These are phyloP conservation scores for Acronicta psi DNA, from an alignment of 2,888 invertebrate species.

Conservation along the genomic window DNA sequence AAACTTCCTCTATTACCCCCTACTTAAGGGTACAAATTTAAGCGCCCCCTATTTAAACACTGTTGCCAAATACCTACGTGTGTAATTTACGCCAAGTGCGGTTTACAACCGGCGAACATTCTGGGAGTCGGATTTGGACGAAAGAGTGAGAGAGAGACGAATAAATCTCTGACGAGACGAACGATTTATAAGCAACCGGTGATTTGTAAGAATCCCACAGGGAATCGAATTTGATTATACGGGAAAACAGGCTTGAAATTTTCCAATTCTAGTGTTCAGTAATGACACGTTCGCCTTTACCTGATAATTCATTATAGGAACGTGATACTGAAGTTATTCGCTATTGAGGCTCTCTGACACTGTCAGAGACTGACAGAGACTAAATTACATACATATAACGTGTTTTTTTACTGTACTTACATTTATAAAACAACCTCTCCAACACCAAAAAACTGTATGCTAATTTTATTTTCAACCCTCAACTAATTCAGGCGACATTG, in stretches of 20 bases:
- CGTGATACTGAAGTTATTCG: background rate
- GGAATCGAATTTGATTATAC: constrained; percentile 75
- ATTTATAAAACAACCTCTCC: too few relatives aligned
- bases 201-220: constrained; percentile 81
- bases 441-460: too few relatives aligned
- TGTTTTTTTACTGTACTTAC: too few relatives aligned
- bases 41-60: constrained; percentile 79
- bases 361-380: too few relatives aligned
- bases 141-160: constrained; percentile 61
- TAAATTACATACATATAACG: too few relatives aligned
- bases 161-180: constrained; percentile 79
- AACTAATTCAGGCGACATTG: constrained; percentile 21
- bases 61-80: constrained; percentile 76
- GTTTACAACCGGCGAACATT: constrained; percentile 72
- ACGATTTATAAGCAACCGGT: constrained; percentile 83
- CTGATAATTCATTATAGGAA: constrained; percentile 8
- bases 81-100: constrained; percentile 79
- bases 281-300: constrained; percentile 37
- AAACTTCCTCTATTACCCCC: constrained; percentile 80
- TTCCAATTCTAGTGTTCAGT: constrained; percentile 65
- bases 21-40: constrained; percentile 74
- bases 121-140: constrained; percentile 56
- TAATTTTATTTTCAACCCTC: constrained; percentile 4
- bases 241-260: constrained; percentile 72
- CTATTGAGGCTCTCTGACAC: background rate